A percentile compares a stretch with the other conserved stretches of the same genome.
phyloP scores from a whole-genome alignment of 2,888 invertebrate species.

The Eristalis pertinax region DNA sequence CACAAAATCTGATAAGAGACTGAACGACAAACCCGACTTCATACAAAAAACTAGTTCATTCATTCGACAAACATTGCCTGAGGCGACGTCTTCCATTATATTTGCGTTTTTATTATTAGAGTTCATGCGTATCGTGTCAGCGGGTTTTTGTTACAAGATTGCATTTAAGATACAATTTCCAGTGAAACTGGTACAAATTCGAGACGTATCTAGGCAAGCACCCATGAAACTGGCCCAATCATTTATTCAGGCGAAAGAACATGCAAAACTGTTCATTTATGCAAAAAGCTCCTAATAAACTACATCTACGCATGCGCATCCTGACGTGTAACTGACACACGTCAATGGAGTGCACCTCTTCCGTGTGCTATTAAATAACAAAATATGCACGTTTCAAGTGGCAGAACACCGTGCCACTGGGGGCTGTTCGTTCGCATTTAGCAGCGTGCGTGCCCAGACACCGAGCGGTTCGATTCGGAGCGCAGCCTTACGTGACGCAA shows the following conservation, averaged over 20 bases:
- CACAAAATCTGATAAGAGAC: background rate
- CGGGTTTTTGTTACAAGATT: background rate
- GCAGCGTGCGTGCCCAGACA: slow-evolving; percentile 63
- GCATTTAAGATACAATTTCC: background rate
- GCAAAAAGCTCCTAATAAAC: slow-evolving; percentile 67
- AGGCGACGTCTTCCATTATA: background rate
- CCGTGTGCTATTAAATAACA: slow-evolving; percentile 69
- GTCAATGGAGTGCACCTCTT: slow-evolving; percentile 67
- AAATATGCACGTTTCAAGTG: slow-evolving; percentile 51
- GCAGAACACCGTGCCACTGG: slow-evolving; percentile 20
- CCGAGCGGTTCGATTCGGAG: slow-evolving; percentile 47
- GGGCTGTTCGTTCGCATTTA: background rate
- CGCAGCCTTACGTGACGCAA: slow-evolving; percentile 65
- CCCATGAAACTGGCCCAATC: background rate
- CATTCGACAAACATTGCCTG: background rate
- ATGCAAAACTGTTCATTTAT: slow-evolving; percentile 69
- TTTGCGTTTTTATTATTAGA: background rate
- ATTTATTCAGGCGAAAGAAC: slow-evolving; percentile 58
- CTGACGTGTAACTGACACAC: slow-evolving; percentile 69
- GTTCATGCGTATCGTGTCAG: background rate
- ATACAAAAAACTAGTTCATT: background rate
- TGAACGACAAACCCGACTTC: background rate
- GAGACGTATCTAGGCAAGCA: background rate
- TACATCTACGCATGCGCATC: slow-evolving; percentile 53
- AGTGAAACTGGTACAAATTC: background rate